phyloP scores from a whole-genome alignment of 2,888 invertebrate species.

The Dioctria linearis region DNA sequence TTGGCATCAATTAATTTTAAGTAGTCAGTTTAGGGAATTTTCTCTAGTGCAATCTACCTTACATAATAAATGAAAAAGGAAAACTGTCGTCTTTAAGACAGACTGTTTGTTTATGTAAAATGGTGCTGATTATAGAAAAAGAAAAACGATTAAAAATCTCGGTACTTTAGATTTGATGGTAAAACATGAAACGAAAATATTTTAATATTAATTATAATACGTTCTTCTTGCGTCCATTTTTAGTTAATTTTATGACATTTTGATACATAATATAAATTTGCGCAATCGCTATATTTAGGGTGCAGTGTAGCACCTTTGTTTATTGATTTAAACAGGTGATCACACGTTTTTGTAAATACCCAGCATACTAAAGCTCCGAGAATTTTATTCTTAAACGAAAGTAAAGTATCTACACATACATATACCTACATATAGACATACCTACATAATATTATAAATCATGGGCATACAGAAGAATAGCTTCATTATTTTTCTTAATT shows the following conservation, averaged over 20 bases:
- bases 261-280: too few species aligned
- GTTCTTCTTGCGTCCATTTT: background rate
- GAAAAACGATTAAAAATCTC: background rate
- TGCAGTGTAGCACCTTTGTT: too few species aligned
- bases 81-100: background rate
- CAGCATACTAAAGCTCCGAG: background rate
- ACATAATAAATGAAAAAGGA: too few species aligned
- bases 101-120: background rate
- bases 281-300: too few species aligned
- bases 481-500: background rate
- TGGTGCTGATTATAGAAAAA: background rate
- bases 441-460: background rate
- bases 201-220: too few species aligned
- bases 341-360: too few species aligned
- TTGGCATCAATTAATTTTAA: conserved; percentile 34
- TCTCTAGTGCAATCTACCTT: background rate
- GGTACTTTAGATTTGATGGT: too few species aligned
- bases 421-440: background rate
- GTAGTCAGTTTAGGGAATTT: conserved; percentile 23
- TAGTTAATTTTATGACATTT: background rate
- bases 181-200: too few species aligned
- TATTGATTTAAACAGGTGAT: too few species aligned
- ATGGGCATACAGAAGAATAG: background rate
- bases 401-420: background rate
- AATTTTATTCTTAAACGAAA: background rate